Conservation (phyloP, 2,113 vertebrate species). For the Orthochromis indermauri region DNA sequence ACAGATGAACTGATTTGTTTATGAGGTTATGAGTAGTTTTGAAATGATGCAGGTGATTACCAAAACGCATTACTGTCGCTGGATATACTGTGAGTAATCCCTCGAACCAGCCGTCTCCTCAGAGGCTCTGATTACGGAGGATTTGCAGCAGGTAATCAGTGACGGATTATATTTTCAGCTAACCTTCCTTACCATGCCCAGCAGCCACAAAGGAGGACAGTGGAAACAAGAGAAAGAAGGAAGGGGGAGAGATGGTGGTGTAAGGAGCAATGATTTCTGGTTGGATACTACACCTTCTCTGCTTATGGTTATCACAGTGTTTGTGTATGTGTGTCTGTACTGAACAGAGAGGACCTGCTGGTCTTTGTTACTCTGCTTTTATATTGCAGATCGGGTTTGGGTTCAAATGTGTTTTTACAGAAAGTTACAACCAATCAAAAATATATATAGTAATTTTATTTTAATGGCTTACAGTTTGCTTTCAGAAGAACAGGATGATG, state of each 20-base stretch:
- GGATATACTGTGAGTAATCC: constrained; percentile 2
- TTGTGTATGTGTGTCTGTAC: rapidly evolving
- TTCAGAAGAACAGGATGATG: rapidly evolving
- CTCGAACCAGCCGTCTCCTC: background rate
- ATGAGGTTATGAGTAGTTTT: background rate
- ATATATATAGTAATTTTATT: background rate
- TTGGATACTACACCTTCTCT: background rate
- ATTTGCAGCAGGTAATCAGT: constrained; percentile 38
- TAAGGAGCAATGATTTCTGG: background rate
- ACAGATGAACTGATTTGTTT: background rate
- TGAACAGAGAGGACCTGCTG: background rate
- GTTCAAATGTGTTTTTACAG: background rate
- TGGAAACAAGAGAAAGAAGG: background rate
- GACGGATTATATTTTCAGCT: constrained; percentile 21
- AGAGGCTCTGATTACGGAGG: constrained; percentile 3
- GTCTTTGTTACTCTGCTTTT: background rate
- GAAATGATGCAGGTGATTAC: background rate
- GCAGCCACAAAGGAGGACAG: background rate
- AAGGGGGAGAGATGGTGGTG: background rate
- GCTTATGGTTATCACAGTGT: background rate
- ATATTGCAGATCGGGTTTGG: background rate
- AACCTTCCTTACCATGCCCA: background rate
- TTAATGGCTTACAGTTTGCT: background rate
- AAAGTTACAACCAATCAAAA: background rate
- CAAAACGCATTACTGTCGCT: background rate